A percentile compares a stretch with the other conserved stretches of the same genome.
phyloP scores from a whole-genome alignment of 2,888 invertebrate species.

The Heliconius ethilla region DNA sequence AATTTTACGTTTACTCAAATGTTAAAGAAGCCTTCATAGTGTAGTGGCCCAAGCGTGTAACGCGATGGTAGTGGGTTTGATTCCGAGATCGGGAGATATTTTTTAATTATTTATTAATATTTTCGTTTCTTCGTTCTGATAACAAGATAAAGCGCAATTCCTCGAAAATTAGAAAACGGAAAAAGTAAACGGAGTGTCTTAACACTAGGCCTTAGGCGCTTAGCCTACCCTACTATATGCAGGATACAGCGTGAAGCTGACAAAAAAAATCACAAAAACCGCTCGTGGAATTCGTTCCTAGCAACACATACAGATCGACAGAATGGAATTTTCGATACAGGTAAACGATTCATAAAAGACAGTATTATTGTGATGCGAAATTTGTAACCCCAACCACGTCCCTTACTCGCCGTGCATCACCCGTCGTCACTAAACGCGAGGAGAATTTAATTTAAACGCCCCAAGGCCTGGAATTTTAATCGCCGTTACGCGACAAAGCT shows the following conservation, averaged over 20 bases:
- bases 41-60: too few relatives aligned
- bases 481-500: conserved; percentile 49
- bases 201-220: too few relatives aligned
- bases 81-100: too few relatives aligned
- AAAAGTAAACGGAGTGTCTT: too few relatives aligned
- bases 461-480: conserved; percentile 63
- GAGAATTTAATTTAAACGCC: conserved; percentile 53
- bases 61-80: too few relatives aligned
- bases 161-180: too few relatives aligned
- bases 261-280: neutral
- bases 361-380: conserved; percentile 46
- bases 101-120: too few relatives aligned
- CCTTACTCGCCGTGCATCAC: conserved; percentile 51
- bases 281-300: neutral
- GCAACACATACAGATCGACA: conserved; percentile 28
- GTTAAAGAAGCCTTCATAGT: too few relatives aligned
- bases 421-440: conserved; percentile 48
- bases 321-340: conserved; percentile 42
- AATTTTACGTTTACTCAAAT: neutral
- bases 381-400: conserved; percentile 68
- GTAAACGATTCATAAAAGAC: conserved; percentile 44
- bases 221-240: too few relatives aligned
- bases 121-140: too few relatives aligned
- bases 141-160: too few relatives aligned
- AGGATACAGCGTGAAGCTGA: too few relatives aligned